phyloP scores from a whole-genome alignment of 1,140 invertebrate species.

The Teleogryllus occipitalis region DNA sequence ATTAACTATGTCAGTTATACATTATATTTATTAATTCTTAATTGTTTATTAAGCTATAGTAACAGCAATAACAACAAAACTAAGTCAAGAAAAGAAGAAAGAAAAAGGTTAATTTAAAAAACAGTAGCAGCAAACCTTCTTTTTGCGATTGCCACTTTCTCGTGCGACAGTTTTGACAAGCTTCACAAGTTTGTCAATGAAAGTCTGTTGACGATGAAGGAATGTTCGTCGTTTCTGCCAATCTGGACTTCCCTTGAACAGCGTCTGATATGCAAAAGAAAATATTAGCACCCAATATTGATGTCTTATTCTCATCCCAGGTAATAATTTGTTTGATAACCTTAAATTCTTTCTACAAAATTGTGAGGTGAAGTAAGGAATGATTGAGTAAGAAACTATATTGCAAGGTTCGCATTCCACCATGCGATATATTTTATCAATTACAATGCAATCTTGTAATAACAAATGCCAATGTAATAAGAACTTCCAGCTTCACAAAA shows the following conservation, averaged over 20 bases:
- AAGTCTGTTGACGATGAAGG: slow-evolving; percentile 74
- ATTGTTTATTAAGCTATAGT: not conserved
- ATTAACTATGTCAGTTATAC: not conserved
- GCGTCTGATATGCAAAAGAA: slow-evolving; percentile 27
- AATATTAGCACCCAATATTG: not conserved
- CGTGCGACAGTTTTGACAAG: slow-evolving; percentile 85
- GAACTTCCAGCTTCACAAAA: too few relatives aligned
- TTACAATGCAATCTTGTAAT: too few relatives aligned
- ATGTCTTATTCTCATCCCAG: too few relatives aligned
- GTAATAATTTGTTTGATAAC: too few relatives aligned
- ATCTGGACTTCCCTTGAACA: slow-evolving; percentile 50
- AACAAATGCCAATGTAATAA: too few relatives aligned
- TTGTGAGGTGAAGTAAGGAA: too few relatives aligned
- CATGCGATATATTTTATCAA: too few relatives aligned
- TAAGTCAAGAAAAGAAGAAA: not conserved
- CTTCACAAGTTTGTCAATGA: slow-evolving; percentile 83
- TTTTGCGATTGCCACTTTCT: slow-evolving; percentile 85
- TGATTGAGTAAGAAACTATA: too few relatives aligned
- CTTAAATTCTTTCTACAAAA: too few relatives aligned
- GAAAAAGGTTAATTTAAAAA: not conserved
- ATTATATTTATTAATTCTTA: not conserved
- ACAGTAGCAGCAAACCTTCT: slow-evolving; percentile 51
- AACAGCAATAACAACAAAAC: not conserved
- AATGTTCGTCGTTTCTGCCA: slow-evolving; percentile 61
- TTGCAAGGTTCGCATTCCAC: too few relatives aligned